Percentiles rank a stretch among this genome's conserved stretches.
Conservation (phyloP, 2,888 invertebrate species). For the Rhamnusium bicolor region DNA sequence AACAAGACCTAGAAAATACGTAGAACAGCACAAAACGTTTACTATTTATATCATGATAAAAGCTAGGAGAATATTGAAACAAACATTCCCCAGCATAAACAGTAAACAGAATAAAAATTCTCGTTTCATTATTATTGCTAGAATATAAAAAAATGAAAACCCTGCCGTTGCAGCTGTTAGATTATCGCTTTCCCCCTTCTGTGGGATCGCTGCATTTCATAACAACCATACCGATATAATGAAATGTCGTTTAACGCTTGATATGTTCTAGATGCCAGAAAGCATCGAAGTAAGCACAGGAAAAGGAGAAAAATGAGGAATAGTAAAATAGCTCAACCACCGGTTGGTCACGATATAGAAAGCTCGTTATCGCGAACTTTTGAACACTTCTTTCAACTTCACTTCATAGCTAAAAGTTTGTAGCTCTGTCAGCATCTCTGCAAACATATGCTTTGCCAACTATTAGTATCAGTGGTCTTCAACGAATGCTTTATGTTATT, state of each 20-base stretch:
- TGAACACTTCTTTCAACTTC: conserved; percentile 8
- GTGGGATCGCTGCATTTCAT: conserved; percentile 2
- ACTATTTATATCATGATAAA: too few relatives aligned
- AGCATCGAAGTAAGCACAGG: conserved; percentile 8
- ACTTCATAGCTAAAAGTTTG: conserved; percentile 7
- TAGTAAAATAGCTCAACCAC: conserved; percentile 64
- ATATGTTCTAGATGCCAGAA: conserved; percentile 5
- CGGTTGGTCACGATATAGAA: conserved; percentile 65
- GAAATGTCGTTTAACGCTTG: conserved; percentile 14
- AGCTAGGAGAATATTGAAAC: too few relatives aligned
- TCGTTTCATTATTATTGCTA: background rate
- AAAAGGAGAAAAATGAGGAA: conserved; percentile 52
- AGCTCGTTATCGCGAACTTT: conserved; percentile 61
- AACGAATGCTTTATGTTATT: background rate
- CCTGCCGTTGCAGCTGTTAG: background rate
- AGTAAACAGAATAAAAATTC: background rate
- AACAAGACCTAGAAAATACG: too few relatives aligned
- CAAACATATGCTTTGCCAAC: background rate
- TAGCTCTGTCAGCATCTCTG: conserved; percentile 16
- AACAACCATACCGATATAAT: conserved; percentile 17
- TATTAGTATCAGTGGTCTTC: background rate
- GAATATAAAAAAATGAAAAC: background rate
- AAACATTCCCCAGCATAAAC: background rate
- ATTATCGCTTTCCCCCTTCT: background rate
- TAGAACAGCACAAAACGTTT: too few relatives aligned